phyloP scores from a whole-genome alignment of 2,797 vertebrate genomes.

The Sebastes cheni region DNA sequence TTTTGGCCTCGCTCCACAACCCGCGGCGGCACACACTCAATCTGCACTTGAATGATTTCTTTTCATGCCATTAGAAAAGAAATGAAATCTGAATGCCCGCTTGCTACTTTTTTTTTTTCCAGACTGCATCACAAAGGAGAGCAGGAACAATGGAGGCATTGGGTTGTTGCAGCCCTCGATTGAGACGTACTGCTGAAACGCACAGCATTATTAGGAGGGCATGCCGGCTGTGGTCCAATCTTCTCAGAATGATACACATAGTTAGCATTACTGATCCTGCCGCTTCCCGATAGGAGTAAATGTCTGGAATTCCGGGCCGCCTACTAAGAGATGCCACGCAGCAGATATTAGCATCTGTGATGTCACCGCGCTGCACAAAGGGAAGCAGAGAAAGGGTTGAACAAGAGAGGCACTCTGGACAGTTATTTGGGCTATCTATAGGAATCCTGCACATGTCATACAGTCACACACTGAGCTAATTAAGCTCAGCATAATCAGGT shows the following conservation, averaged over 20 bases:
- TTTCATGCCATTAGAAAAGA: slow-evolving; percentile 81
- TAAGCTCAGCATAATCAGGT: slow-evolving; percentile 14
- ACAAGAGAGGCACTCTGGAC: slow-evolving; percentile 51
- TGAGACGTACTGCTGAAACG: slow-evolving; percentile 81
- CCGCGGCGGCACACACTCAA: slow-evolving; percentile 69
- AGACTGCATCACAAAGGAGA: slow-evolving; percentile 75
- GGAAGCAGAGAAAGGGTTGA: slow-evolving; percentile 41
- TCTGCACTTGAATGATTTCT: slow-evolving; percentile 83
- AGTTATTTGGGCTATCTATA: slow-evolving; percentile 38
- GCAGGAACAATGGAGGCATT: slow-evolving; percentile 81
- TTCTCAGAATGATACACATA: slow-evolving; percentile 82
- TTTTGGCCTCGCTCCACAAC: slow-evolving; percentile 66
- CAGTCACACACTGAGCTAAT: slow-evolving; percentile 32
- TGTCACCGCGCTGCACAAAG: slow-evolving; percentile 69
- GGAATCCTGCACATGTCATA: slow-evolving; percentile 47
- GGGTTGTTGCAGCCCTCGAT: slow-evolving; percentile 76
- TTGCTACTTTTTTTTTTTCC: slow-evolving; percentile 54
- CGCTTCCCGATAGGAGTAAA: slow-evolving; percentile 74
- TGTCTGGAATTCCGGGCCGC: slow-evolving; percentile 83
- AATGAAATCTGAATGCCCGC: slow-evolving; percentile 76
- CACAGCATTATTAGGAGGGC: slow-evolving; percentile 80
- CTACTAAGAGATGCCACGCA: slow-evolving; percentile 79
- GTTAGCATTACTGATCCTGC: slow-evolving; percentile 81
- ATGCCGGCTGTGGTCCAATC: slow-evolving; percentile 72
- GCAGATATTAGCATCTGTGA: slow-evolving; percentile 75